phyloP scores from a whole-genome alignment of 2,113 vertebrate genomes.

The Steatornis caripensis region DNA sequence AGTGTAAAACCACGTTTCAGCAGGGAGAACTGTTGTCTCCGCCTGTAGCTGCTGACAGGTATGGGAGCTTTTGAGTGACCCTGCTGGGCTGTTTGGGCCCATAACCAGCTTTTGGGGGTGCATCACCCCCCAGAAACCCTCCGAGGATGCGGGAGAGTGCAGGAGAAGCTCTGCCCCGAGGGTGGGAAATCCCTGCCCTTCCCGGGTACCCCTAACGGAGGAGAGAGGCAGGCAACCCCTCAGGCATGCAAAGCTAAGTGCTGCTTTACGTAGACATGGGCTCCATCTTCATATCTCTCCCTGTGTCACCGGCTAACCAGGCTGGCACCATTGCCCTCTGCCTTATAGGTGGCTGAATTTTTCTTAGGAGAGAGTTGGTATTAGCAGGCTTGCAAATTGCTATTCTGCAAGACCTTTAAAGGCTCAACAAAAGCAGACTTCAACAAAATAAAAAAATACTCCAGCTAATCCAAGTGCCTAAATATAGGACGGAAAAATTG shows the following conservation, averaged over 20 bases:
- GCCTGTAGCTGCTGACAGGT: background rate
- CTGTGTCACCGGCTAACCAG: accelerated
- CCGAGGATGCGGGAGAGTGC: background rate
- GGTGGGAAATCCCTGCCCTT: background rate
- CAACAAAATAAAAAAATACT: background rate
- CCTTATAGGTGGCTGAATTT: background rate
- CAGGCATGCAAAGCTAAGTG: background rate
- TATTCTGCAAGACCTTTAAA: background rate
- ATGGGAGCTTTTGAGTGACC: background rate
- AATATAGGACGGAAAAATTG: background rate
- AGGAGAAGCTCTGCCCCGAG: background rate
- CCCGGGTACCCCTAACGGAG: background rate
- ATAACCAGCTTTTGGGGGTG: background rate
- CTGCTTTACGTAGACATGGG: background rate
- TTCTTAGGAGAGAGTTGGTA: background rate
- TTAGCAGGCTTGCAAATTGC: background rate
- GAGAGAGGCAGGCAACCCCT: background rate
- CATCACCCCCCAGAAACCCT: background rate
- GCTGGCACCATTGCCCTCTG: background rate
- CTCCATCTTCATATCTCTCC: background rate
- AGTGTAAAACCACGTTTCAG: no score
- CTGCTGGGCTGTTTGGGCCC: background rate
- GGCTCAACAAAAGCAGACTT: background rate
- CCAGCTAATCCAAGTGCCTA: background rate
- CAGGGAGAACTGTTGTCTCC: background rate